These are phyloP conservation scores for Nyleta sp. DNA, from an alignment of 2,888 invertebrate genomes.

Conservation along the genomic window DNA sequence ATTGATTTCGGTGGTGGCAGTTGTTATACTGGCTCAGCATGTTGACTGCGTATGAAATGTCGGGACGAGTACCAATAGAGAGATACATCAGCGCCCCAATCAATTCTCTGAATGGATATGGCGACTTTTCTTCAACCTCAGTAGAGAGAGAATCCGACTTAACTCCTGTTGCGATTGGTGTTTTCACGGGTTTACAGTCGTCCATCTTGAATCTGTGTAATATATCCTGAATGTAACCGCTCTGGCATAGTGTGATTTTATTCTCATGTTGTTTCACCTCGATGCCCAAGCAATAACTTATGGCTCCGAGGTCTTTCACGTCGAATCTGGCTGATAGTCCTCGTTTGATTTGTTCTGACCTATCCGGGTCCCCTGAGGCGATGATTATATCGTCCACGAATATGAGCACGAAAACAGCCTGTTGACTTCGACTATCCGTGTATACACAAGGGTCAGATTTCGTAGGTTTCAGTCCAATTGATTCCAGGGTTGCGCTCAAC, in stretches of 20 bases:
- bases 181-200: slow-evolving; percentile 69
- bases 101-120: background rate
- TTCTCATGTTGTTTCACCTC: slow-evolving; percentile 59
- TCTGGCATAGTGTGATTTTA: slow-evolving; percentile 56
- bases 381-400: slow-evolving; percentile 72
- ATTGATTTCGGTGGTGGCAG: background rate
- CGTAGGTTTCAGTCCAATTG: slow-evolving; percentile 52
- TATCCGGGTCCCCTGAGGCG: slow-evolving; percentile 58
- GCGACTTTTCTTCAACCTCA: background rate
- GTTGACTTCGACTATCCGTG: background rate
- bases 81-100: background rate
- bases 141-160: background rate
- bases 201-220: slow-evolving; percentile 70
- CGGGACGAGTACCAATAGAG: background rate
- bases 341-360: slow-evolving; percentile 49
- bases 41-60: background rate
- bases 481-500: slow-evolving; percentile 50
- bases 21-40: background rate
- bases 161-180: slow-evolving; percentile 60
- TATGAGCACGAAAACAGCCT: slow-evolving; percentile 53
- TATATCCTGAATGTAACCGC: slow-evolving; percentile 68
- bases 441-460: slow-evolving; percentile 67
- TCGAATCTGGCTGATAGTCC: slow-evolving; percentile 1
- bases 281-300: slow-evolving; percentile 67
- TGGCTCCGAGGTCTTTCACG: slow-evolving; percentile 51